These are phyloP conservation scores for Brachyhypopomus gauderio DNA, from an alignment of 2,113 vertebrate genomes.

Conservation along the genomic window DNA sequence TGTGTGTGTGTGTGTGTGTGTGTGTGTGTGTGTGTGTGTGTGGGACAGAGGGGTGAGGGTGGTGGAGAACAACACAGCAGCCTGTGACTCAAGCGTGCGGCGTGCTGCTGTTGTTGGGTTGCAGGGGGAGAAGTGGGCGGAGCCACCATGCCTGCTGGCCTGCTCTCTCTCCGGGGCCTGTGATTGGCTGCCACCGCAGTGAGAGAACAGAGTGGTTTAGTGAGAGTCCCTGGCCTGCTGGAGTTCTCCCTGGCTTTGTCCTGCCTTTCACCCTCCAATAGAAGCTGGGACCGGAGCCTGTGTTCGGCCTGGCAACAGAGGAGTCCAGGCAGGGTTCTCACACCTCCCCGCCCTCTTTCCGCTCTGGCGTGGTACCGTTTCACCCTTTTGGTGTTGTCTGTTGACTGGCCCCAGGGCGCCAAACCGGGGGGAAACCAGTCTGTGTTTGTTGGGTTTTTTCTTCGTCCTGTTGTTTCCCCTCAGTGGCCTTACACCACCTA, in stretches of 20 bases:
- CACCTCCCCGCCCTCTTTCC: too few relatives aligned
- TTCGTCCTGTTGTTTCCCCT: not conserved
- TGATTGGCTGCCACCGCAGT: conserved; percentile 68
- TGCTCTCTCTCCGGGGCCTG: conserved; percentile 62
- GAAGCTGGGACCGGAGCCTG: conserved; percentile 61
- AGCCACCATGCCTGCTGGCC: conserved; percentile 60
- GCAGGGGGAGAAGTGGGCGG: conserved; percentile 57
- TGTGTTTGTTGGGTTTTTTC: not conserved
- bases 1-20: too few relatives aligned
- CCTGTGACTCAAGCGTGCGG: conserved; percentile 50
- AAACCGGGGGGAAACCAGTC: not conserved
- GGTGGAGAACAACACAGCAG: conserved; percentile 8
- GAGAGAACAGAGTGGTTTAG: conserved; percentile 70
- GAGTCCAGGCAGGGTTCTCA: too few relatives aligned
- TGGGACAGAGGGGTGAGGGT: conserved; percentile 17
- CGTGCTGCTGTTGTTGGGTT: conserved; percentile 72
- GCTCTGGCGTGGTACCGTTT: not conserved
- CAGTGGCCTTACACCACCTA: conserved; percentile 8
- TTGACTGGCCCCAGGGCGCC: not conserved
- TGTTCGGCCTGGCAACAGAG: conserved; percentile 53
- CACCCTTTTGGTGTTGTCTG: not conserved
- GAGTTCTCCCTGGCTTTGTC: conserved; percentile 63
- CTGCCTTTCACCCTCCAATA: conserved; percentile 68
- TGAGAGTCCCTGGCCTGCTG: conserved; percentile 58
- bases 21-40: not conserved